These are phyloP conservation scores for Noctua janthe DNA, from an alignment of 2,888 invertebrate species.

Conservation along the genomic window DNA sequence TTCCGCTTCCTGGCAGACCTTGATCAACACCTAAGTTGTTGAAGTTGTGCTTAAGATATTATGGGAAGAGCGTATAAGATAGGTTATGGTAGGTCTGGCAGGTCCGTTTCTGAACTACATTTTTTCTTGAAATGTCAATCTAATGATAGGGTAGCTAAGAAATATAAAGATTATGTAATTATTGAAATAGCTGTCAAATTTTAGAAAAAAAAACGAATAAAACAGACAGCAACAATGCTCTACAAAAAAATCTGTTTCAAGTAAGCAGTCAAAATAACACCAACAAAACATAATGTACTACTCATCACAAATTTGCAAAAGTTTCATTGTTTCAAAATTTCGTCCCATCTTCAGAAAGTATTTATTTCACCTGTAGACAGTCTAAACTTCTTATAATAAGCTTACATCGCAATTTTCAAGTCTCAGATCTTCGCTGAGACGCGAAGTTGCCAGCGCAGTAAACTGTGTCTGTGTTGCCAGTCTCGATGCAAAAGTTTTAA, in stretches of 20 bases:
- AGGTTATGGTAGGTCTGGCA: not conserved
- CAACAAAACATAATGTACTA: not conserved
- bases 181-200: not conserved
- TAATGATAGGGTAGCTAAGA: not conserved
- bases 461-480: constrained; percentile 38
- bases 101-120: not conserved
- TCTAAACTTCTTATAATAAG: constrained; percentile 41
- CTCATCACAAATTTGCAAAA: constrained; percentile 11
- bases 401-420: constrained; percentile 58
- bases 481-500: constrained; percentile 72
- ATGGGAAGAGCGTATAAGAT: not conserved
- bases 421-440: constrained; percentile 60
- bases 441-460: constrained; percentile 36
- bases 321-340: constrained; percentile 11
- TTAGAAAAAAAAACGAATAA: too few relatives aligned
- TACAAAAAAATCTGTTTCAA: not conserved
- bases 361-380: constrained; percentile 50
- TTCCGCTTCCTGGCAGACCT: constrained; percentile 27
- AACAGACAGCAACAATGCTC: not conserved
- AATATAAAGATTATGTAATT: not conserved
- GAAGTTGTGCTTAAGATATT: constrained; percentile 29
- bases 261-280: not conserved
- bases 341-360: constrained; percentile 24
- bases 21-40: constrained; percentile 41
- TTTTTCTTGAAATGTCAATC: not conserved